Evolutionary conservation across 2,888 invertebrate genomes (phyloP).

Genomic region (Brachycybe producta): DNA sequence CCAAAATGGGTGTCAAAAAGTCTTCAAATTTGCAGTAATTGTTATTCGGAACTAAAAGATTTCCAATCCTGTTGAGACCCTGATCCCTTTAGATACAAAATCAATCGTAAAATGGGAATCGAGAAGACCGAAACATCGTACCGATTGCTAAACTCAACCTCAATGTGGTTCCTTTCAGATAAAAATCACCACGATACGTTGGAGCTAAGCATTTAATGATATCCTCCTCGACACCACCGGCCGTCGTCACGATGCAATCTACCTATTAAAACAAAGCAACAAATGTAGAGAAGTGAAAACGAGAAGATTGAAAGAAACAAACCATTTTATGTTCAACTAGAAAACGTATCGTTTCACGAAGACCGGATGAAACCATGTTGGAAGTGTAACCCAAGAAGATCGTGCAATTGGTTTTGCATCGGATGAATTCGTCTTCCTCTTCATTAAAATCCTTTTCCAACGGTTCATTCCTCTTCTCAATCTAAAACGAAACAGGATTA

Average conservation of each 20-base stretch:
- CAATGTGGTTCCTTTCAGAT: slow-evolving; percentile 55
- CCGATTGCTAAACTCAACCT: slow-evolving; percentile 23
- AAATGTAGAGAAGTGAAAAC: slow-evolving; percentile 17
- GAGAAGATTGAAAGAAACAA: slow-evolving; percentile 20
- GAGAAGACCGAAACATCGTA: slow-evolving; percentile 13
- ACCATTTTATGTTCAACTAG: slow-evolving; percentile 69
- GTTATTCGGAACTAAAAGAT: slow-evolving; percentile 91
- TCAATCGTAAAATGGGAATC: slow-evolving; percentile 17
- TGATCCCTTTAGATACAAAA: slow-evolving; percentile 49
- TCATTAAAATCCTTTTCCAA: slow-evolving; percentile 47
- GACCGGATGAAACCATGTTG: slow-evolving; percentile 88
- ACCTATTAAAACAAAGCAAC: slow-evolving; percentile 49
- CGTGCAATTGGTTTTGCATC: slow-evolving; percentile 65
- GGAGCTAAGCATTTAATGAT: slow-evolving; percentile 95
- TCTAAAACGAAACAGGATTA: slow-evolving; percentile 33
- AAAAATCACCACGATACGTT: slow-evolving; percentile 84
- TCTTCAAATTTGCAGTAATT: slow-evolving; percentile 97
- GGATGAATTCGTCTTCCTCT: slow-evolving; percentile 67
- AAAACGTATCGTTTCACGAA: slow-evolving; percentile 81
- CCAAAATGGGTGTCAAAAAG: slow-evolving; percentile 88
- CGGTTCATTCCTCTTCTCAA: slow-evolving; percentile 55
- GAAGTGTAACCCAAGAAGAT: slow-evolving; percentile 96
- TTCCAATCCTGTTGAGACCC: slow-evolving; percentile 83
- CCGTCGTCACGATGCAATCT: slow-evolving; percentile 93
- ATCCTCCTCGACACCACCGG: slow-evolving; percentile 97